phyloP scores from a whole-genome alignment of 2,888 invertebrate species.

The Entomobrya proxima region DNA sequence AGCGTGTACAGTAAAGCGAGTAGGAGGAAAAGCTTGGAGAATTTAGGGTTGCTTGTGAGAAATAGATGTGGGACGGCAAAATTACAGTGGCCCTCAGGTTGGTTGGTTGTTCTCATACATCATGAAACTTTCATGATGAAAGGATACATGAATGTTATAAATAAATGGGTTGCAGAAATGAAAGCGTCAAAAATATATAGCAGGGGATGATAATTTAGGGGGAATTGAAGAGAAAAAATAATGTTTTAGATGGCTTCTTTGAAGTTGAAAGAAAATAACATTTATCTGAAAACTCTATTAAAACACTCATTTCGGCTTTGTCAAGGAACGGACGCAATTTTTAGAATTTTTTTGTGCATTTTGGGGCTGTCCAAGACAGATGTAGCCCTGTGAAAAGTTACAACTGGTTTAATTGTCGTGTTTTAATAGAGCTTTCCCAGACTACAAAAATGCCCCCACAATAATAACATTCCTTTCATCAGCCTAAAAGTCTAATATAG shows the following conservation, averaged over 20 bases:
- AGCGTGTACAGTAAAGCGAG: conserved; percentile 26
- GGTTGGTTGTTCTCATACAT: too few species aligned
- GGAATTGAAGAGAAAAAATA: too few species aligned
- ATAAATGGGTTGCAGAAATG: too few species aligned
- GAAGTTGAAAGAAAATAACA: background rate
- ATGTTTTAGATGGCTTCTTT: too few species aligned
- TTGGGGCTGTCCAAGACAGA: too few species aligned
- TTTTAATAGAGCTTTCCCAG: too few species aligned
- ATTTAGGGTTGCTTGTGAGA: conserved; percentile 39
- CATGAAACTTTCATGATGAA: too few species aligned
- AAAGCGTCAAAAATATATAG: too few species aligned
- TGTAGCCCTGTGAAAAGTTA: too few species aligned
- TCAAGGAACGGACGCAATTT: background rate
- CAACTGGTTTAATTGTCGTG: too few species aligned
- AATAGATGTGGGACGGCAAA: conserved; percentile 50
- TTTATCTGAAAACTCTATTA: background rate
- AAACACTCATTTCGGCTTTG: background rate
- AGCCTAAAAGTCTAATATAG: background rate
- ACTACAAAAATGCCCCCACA: background rate
- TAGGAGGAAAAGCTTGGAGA: conserved; percentile 42
- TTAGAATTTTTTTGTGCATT: background rate
- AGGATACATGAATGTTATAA: too few species aligned
- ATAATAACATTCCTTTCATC: background rate
- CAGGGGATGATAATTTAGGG: too few species aligned
- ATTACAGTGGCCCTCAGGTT: conserved; percentile 52